A percentile compares a stretch with the other conserved stretches of the same genome.
phyloP scores from a whole-genome alignment of 2,888 invertebrate species.

The Diarsia brunnea region DNA sequence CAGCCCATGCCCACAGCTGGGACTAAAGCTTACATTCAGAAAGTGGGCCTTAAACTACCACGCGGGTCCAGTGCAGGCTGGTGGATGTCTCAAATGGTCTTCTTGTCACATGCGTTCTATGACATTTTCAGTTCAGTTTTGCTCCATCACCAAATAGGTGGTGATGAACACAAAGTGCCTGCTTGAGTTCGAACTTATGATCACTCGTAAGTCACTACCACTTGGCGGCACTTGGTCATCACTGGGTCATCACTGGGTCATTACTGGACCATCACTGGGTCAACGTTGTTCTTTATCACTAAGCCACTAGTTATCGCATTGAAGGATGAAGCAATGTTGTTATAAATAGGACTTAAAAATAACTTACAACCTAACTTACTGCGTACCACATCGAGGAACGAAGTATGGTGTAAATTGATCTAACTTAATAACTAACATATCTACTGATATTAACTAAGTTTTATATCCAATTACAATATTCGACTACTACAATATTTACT shows the following conservation, averaged over 20 bases:
- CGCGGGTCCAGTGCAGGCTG: not conserved
- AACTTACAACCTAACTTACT: not conserved
- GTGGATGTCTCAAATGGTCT: not conserved
- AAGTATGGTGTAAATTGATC: no score
- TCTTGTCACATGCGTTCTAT: not conserved
- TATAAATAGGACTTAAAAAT: not conserved
- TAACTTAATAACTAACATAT: not conserved
- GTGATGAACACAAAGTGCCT: not conserved
- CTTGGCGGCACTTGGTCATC: not conserved
- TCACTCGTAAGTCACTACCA: not conserved
- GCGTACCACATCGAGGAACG: not conserved
- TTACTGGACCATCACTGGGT: no score
- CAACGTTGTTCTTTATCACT: not conserved
- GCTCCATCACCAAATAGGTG: not conserved
- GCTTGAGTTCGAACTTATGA: not conserved
- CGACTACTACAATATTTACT: not conserved
- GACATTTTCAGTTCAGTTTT: not conserved
- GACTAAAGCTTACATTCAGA: not conserved
- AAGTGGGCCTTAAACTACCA: not conserved
- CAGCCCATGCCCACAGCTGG: not conserved
- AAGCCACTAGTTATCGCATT: not conserved
- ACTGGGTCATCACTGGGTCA: not conserved
- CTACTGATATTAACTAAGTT: not conserved
- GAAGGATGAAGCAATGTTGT: not conserved
- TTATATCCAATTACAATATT: not conserved